Base-by-base conservation (phyloP, 2,888 invertebrate genomes). In the Lasioglossum zephyrum region DNA sequence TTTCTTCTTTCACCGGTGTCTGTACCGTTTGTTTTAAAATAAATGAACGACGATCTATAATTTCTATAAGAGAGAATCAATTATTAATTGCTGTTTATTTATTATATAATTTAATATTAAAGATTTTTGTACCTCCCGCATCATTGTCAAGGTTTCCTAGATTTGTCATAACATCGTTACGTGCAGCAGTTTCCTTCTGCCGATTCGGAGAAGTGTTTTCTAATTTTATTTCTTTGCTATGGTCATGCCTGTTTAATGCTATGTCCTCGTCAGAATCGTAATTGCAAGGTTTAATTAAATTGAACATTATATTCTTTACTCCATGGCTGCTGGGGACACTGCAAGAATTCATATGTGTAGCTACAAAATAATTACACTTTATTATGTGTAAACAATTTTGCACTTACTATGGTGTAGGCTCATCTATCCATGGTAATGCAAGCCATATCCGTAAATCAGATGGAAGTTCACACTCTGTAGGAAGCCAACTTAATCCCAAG, bases 401-500 rank as follows among this genome's bases (percentile, higher is more conserved):
- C 73, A 85, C 69, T 49, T 87, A 93, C 94, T 79, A 87, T 82
- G 92, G 91, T 87, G 95, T 94, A 87, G 94, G 94, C 78, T 95
- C 93, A 85, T 96, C 95, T 77, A 96, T 88, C 94, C 96, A 95
- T 74, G 96, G 94, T 41, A 96, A 91, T 86, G 95, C 95, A 22
- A 96, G 90, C 96, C 96, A 96, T 69, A 92, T 84, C 81, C 94
- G 94, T 66, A 97, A 93, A 92, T 96, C 93, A 73, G 84, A 66
- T 60, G 96, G 96, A 53, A 96, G 93, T 77, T 89, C 86, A 92
- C 96, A 96, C 70, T 94, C 90, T 6, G 92, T 77, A 13, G 96
- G 96, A 80, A 96, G 93, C 95, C 96, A 96, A 49, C 92, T 79
- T 31, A 95, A 79, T 9, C 96, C 96, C 87, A 96, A 95, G 2